These are phyloP conservation scores for Rapana venosa DNA, from an alignment of 2,888 invertebrate species.

Conservation along the genomic window DNA sequence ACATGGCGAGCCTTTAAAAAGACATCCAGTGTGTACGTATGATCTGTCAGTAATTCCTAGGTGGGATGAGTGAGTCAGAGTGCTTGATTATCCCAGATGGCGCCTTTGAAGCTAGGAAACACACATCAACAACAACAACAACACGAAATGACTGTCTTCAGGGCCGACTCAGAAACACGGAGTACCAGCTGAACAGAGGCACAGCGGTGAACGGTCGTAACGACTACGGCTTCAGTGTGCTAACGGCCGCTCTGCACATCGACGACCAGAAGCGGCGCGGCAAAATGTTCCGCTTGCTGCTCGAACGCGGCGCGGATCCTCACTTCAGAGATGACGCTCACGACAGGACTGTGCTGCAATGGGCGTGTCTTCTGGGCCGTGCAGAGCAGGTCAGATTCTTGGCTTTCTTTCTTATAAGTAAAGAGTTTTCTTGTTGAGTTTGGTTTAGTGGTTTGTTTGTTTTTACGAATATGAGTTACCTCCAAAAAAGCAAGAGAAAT, in stretches of 20 bases:
- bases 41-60: no score
- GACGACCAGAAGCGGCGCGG: conserved; percentile 60
- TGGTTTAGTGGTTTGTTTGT: no score
- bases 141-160: conserved; percentile 39
- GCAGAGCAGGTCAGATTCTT: conserved; percentile 54
- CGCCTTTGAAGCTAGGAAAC: no score
- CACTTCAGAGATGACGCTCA: conserved; percentile 57
- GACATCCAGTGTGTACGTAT: no score
- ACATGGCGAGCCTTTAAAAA: no score
- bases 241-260: conserved; percentile 69
- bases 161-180: conserved; percentile 60
- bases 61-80: no score
- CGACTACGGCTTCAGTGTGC: conserved; percentile 67
- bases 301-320: conserved; percentile 65
- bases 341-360: conserved; percentile 64
- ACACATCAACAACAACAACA: no score
- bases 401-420: not conserved
- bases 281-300: conserved; percentile 67
- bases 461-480: not conserved
- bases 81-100: no score
- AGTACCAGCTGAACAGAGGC: conserved; percentile 64
- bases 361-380: conserved; percentile 67
- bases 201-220: conserved; percentile 61
- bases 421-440: not conserved
- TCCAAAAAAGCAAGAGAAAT: not conserved